These are phyloP conservation scores for Spongilla lacustris DNA, from an alignment of 37 sponge, comb jelly and placozoan species.

Conservation along the genomic window DNA sequence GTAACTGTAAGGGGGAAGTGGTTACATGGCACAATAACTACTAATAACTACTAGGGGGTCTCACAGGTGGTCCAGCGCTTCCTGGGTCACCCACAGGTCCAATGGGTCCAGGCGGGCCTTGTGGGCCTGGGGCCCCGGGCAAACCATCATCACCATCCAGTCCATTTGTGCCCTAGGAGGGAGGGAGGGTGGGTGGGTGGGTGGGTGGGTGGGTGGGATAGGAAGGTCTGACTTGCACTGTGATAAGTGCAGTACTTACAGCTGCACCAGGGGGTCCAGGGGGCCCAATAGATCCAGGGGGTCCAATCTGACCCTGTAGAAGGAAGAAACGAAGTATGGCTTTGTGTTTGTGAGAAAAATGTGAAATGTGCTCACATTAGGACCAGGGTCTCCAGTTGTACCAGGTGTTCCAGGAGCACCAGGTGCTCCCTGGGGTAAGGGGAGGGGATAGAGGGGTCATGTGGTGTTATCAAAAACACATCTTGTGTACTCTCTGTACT, in stretches of 20 bases:
- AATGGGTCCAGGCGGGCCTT: conserved; percentile 48
- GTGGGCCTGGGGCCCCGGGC: conserved; percentile 33
- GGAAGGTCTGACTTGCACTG: too few species aligned
- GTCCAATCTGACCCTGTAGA: conserved; percentile 52
- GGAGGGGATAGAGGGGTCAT: background rate
- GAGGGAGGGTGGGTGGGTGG: background rate
- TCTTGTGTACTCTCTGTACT: background rate
- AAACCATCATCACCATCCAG: conserved; percentile 55
- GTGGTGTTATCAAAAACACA: background rate
- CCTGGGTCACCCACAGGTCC: conserved; percentile 74
- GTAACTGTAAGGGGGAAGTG: too few species aligned
- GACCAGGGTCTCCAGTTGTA: conserved; percentile 64
- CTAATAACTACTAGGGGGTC: too few species aligned
- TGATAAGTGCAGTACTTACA: background rate
- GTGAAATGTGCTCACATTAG: conserved; percentile 1
- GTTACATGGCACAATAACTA: too few species aligned
- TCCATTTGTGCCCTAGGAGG: conserved; percentile 42
- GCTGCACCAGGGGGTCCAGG: conserved; percentile 5
- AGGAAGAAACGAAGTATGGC: background rate
- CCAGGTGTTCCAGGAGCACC: conserved; percentile 9
- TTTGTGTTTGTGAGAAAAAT: background rate
- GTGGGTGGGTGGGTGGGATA: background rate
- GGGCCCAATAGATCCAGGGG: conserved; percentile 13
- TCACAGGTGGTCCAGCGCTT: conserved; percentile 52
- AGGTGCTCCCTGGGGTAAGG: background rate